Percentiles rank a stretch among this genome's conserved stretches.
Conservation (phyloP, 2,113 vertebrate species). For the Ovis canadensis region DNA sequence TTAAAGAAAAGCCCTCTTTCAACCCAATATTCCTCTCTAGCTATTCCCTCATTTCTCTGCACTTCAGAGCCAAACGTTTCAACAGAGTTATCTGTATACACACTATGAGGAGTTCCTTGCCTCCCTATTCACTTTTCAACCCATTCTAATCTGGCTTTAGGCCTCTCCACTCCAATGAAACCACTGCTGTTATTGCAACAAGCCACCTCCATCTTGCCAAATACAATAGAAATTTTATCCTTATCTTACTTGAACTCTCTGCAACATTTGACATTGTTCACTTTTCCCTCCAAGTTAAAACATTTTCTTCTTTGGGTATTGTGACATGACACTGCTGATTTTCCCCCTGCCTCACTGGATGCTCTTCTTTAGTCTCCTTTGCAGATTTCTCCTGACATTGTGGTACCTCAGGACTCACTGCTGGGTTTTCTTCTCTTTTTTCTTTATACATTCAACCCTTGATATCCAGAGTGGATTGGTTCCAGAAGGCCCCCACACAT, state of each 20-base stretch:
- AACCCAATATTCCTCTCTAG: neutral
- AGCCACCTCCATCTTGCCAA: neutral
- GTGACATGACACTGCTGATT: neutral
- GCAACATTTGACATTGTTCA: slow-evolving; percentile 6
- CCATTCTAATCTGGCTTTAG: neutral
- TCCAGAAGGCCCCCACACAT: neutral
- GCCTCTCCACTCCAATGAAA: neutral
- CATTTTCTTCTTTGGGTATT: slow-evolving; percentile 24
- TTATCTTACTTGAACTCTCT: neutral
- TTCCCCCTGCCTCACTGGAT: neutral
- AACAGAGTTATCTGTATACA: neutral
- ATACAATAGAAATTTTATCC: neutral
- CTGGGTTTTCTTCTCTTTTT: neutral
- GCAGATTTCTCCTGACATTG: neutral
- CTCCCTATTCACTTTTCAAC: slow-evolving; percentile 6
- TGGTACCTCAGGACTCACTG: neutral
- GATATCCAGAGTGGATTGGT: neutral
- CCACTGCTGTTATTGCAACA: neutral
- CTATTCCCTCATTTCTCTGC: slow-evolving; percentile 13
- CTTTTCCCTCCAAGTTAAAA: slow-evolving; percentile 14
- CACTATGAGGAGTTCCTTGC: neutral
- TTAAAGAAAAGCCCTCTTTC: slow-evolving; percentile 18
- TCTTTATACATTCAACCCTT: neutral
- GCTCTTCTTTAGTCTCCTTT: slow-evolving; percentile 28
- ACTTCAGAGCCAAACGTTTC: slow-evolving; percentile 30